phyloP scores from a whole-genome alignment of 2,113 vertebrate species.

The Uropsilus gracilis region DNA sequence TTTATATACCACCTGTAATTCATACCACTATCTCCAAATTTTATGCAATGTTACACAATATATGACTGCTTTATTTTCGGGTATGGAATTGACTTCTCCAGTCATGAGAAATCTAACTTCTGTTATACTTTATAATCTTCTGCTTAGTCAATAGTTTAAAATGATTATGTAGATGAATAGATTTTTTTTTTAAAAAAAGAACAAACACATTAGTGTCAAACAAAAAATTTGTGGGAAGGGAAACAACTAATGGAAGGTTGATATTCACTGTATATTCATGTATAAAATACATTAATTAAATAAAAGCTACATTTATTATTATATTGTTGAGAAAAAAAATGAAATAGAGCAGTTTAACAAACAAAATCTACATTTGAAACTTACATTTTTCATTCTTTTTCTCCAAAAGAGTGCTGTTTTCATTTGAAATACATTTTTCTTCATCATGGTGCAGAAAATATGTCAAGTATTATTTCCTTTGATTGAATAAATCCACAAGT shows the following conservation, averaged over 20 bases:
- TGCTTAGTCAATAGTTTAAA: neutral
- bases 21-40: neutral
- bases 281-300: neutral
- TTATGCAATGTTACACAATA: neutral
- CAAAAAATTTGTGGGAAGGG: neutral
- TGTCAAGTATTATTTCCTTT: neutral
- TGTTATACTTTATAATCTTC: neutral
- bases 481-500: neutral
- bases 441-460: neutral
- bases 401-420: neutral
- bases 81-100: neutral
- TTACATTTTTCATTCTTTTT: slow-evolving; percentile 28
- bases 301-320: neutral
- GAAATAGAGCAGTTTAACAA: neutral
- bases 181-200: neutral
- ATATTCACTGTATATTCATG: neutral
- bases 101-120: neutral
- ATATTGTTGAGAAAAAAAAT: neutral
- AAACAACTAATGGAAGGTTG: neutral
- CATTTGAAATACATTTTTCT: slow-evolving; percentile 27
- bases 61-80: neutral
- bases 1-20: neutral
- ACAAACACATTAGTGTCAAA: neutral
- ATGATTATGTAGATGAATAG: neutral
- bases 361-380: slow-evolving; percentile 1